Conservation (phyloP, 2,797 vertebrate species). For the Cichlasoma orientale region DNA sequence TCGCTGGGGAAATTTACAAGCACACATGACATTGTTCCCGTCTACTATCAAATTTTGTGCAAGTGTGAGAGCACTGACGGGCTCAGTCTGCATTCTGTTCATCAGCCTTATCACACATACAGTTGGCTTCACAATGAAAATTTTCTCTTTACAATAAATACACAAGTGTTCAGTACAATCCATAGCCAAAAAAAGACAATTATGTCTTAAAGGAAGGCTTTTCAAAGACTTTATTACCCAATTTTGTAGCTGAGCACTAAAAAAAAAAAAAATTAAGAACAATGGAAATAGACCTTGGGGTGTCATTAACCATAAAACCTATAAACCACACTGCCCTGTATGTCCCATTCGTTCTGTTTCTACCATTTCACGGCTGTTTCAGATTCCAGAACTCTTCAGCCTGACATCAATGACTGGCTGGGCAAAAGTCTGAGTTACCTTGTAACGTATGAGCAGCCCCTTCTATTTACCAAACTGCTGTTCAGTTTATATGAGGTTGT, state of each 20-base stretch:
- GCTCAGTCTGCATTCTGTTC: slow-evolving; percentile 17
- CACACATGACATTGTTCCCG: slow-evolving; percentile 33
- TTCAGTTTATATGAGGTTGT: slow-evolving; percentile 53
- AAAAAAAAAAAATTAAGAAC: not conserved
- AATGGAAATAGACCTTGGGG: slow-evolving; percentile 12
- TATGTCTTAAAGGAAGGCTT: slow-evolving; percentile 14
- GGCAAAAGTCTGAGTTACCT: not conserved
- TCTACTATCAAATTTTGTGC: slow-evolving; percentile 34
- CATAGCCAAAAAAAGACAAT: slow-evolving; percentile 1
- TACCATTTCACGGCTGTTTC: slow-evolving; percentile 14
- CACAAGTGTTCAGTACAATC: not conserved
- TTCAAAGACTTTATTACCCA: slow-evolving; percentile 15
- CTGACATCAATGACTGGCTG: slow-evolving; percentile 7
- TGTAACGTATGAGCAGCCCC: slow-evolving; percentile 3
- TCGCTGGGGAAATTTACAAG: slow-evolving; percentile 20
- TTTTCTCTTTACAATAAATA: not conserved
- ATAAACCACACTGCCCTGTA: not conserved
- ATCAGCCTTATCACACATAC: slow-evolving; percentile 25
- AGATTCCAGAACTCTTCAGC: not conserved
- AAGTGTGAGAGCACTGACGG: slow-evolving; percentile 38
- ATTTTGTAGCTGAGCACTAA: not conserved
- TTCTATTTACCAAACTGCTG: slow-evolving; percentile 37
- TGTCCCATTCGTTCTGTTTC: not conserved
- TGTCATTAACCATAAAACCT: slow-evolving; percentile 25
- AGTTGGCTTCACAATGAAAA: slow-evolving; percentile 23